Evolutionary conservation across 2,113 vertebrate genomes (phyloP).

Genomic region (Columbina picui): DNA sequence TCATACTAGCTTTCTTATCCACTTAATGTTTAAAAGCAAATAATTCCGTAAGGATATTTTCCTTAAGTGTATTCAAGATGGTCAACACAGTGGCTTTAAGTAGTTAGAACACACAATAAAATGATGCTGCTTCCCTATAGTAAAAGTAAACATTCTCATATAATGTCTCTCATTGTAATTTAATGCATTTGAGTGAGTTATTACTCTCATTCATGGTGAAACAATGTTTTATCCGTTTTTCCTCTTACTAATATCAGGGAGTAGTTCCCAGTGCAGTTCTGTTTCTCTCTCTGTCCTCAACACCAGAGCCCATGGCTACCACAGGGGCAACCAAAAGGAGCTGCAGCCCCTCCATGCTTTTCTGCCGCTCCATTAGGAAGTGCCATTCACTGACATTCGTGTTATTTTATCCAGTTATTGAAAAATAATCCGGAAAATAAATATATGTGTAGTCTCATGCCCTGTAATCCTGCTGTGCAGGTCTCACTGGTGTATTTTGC

Average conservation of each 20-base stretch:
- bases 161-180: not conserved
- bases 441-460: not conserved
- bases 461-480: not conserved
- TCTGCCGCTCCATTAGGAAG: not conserved
- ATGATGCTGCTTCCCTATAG: not conserved
- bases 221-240: not conserved
- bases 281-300: not conserved
- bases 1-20: not conserved
- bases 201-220: not conserved
- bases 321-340: not conserved
- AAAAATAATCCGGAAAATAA: not conserved
- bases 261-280: not conserved
- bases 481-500: not conserved
- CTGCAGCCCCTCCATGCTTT: not conserved
- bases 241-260: not conserved
- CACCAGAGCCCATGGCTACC: not conserved
- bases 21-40: not conserved
- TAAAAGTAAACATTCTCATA: not conserved
- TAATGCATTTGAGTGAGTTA: not conserved
- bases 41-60: not conserved
- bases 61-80: not conserved
- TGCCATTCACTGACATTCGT: not conserved
- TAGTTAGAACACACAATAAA: not conserved
- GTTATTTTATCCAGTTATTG: not conserved
- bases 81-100: not conserved